Base-by-base conservation (phyloP, 2,113 vertebrate species). In the Rissa tridactyla region DNA sequence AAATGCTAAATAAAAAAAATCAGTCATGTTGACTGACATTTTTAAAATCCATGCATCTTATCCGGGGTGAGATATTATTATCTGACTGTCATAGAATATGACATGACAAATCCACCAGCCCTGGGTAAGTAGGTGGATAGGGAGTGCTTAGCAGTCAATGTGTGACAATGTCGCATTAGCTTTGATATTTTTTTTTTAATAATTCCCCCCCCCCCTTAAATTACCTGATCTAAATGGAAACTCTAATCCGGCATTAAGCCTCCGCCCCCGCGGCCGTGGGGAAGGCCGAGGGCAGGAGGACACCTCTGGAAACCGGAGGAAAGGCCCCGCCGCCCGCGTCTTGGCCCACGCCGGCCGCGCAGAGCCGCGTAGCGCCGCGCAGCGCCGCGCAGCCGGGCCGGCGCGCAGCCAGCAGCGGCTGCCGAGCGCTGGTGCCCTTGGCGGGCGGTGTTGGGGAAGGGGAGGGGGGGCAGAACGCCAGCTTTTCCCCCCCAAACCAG, bases 11-110 rank as follows among this genome's bases (percentile, higher is more conserved):
- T 98, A 96, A 97, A 96, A 96, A 97, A 98, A 98, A 99, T 99
- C 99, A 98, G 98, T 99, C 99, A 99, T 97, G 98, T 98, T 99
- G 99, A 99, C 98, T 99, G 99, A 99, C 99, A 98, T 99, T 99
- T 99, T 98, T 98, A 98, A 98, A 99, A 99, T 99, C 99, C 98
- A 98, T 97, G 98, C 98, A 98, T 99, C 98, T 99, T 99, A 99
- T 99, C 98, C 98, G 11, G 97, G 98, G 96, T 97, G 98, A 99
- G 98, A 99, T 99, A 99, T 98, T 98, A 98, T 99, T 98, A 99
- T 99, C 99, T 98, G 98, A 98, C 98, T 98, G 98, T 99, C 98
- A 99, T 98, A 97, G 98, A 98, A 98, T 98, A 97, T 98, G 99
- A 98, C 98, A 99, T 97, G 98, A 98, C 98, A 99, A 98, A 98